Percentiles rank a stretch among this genome's conserved stretches.
These are phyloP conservation scores for Drosophila burlai DNA, from an alignment of 1,140 invertebrate species.

Conservation along the genomic window DNA sequence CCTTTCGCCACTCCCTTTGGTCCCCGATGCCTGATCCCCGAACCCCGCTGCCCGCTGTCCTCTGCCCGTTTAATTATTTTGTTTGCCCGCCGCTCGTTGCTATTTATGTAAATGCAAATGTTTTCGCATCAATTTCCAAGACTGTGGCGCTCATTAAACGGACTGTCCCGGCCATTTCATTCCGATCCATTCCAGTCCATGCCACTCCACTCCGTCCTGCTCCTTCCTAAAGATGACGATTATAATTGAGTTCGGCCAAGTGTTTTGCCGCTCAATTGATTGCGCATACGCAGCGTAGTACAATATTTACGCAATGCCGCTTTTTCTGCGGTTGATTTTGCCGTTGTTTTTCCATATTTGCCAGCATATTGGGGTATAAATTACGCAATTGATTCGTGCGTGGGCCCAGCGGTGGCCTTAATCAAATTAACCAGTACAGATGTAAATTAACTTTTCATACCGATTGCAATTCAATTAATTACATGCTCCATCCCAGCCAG, in stretches of 20 bases:
- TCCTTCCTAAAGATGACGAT: conserved; percentile 29
- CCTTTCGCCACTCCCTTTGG: neutral
- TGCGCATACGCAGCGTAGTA: conserved; percentile 67
- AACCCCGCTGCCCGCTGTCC: neutral
- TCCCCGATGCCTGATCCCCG: neutral
- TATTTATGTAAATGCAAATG: conserved; percentile 59
- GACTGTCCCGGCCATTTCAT: conserved; percentile 14
- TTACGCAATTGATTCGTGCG: conserved; percentile 54
- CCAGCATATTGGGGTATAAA: conserved; percentile 53
- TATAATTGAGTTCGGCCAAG: conserved; percentile 75
- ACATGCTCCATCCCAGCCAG: conserved; percentile 21
- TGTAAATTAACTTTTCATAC: conserved; percentile 83
- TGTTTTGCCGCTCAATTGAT: conserved; percentile 79
- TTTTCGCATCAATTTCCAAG: conserved; percentile 46
- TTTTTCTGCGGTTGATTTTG: conserved; percentile 39
- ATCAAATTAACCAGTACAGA: conserved; percentile 77
- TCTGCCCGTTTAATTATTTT: conserved; percentile 53
- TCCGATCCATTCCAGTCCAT: conserved; percentile 2
- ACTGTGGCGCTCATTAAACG: conserved; percentile 43
- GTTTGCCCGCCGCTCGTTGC: conserved; percentile 39
- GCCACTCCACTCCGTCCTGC: neutral
- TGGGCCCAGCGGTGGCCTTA: conserved; percentile 50
- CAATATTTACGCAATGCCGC: conserved; percentile 55
- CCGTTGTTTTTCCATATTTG: conserved; percentile 32
- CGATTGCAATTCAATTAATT: conserved; percentile 83